These are phyloP conservation scores for Sus scrofa DNA, from an alignment of 2,113 vertebrate genomes.

Conservation along the genomic window DNA sequence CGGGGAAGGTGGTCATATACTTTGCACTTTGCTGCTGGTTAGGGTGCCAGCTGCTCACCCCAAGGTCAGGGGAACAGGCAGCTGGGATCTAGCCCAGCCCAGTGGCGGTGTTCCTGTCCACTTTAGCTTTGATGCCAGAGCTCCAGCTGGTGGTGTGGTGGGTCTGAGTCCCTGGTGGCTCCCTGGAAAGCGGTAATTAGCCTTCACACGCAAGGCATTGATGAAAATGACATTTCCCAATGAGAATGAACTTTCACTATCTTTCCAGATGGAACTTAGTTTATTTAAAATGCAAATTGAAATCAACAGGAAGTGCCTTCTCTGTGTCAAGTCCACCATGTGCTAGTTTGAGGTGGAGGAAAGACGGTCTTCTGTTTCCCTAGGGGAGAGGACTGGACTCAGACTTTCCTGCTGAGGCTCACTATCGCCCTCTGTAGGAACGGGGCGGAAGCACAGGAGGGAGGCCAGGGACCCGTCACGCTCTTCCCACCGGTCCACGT, in stretches of 20 bases:
- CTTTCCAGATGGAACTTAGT: not conserved
- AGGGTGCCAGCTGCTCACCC: not conserved
- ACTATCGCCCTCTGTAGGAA: not conserved
- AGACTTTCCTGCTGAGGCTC: not conserved
- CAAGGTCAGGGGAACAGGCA: not conserved
- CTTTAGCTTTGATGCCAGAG: not conserved
- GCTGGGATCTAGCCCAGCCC: not conserved
- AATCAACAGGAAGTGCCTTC: conserved; percentile 27
- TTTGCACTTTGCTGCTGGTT: not conserved
- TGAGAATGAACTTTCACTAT: not conserved
- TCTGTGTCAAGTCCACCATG: not conserved
- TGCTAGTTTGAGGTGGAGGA: not conserved
- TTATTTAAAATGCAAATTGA: conserved; percentile 69
- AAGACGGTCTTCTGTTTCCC: not conserved
- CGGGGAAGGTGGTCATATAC: no score
- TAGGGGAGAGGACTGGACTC: no score
- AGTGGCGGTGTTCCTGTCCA: not conserved
- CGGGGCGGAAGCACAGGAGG: not conserved
- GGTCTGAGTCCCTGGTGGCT: not conserved
- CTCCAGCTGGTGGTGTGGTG: not conserved
- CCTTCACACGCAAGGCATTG: not conserved
- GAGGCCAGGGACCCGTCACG: not conserved
- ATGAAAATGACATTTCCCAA: not conserved
- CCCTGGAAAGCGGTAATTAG: conserved; percentile 7
- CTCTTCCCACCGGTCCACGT: no score